These are phyloP conservation scores for Pectinophora gossypiella DNA, from an alignment of 1,140 invertebrate genomes.

Conservation along the genomic window DNA sequence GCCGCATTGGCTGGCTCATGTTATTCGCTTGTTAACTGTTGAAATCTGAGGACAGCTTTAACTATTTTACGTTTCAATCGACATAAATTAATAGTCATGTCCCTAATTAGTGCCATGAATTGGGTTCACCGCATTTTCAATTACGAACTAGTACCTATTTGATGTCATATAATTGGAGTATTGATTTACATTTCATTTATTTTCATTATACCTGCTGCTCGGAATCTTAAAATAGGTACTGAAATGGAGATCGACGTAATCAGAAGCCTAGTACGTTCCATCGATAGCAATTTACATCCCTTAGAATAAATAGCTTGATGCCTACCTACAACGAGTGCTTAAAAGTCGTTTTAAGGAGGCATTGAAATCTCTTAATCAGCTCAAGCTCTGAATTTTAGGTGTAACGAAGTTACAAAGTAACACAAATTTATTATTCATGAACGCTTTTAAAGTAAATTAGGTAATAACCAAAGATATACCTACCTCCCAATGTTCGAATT, in stretches of 20 bases:
- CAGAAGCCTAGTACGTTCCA: too few relatives aligned
- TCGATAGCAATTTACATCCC: too few relatives aligned
- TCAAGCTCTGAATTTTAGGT: conserved; percentile 17
- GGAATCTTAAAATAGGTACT: too few relatives aligned
- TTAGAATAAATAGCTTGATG: too few relatives aligned
- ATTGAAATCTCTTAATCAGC: conserved; percentile 22
- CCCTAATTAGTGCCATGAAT: too few relatives aligned
- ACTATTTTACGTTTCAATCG: neutral
- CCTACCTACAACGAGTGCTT: too few relatives aligned
- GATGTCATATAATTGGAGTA: too few relatives aligned
- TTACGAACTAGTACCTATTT: neutral
- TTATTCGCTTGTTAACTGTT: neutral
- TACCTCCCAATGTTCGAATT: too few relatives aligned
- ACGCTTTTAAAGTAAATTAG: conserved; percentile 20
- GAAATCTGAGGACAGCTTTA: neutral
- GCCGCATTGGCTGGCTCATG: neutral
- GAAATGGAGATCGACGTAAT: too few relatives aligned
- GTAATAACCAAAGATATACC: conserved; percentile 14
- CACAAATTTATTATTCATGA: conserved; percentile 29
- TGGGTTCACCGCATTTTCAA: neutral
- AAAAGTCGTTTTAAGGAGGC: conserved; percentile 8
- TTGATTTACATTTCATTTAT: too few relatives aligned
- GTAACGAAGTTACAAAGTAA: conserved; percentile 9
- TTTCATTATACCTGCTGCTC: too few relatives aligned
- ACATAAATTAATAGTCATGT: too few relatives aligned